Base-by-base conservation (phyloP, 1,140 invertebrate species). In the Drosophila mojavensis region DNA sequence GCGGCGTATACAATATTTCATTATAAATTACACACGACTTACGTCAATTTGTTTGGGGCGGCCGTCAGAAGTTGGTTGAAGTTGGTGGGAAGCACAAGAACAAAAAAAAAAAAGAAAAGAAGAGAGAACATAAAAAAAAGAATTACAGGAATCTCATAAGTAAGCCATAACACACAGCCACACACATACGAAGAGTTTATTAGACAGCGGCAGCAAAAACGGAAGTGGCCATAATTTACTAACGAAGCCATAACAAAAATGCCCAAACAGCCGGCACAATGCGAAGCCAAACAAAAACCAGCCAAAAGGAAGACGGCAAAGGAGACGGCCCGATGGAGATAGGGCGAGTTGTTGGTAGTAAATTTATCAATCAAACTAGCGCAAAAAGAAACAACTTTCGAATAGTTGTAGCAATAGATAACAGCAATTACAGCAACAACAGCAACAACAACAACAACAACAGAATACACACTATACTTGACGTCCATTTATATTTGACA, bases 11-110 rank as follows among this genome's bases (percentile, higher is more conserved):
- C 86, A 86, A 89, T 89, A 89, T 89, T 84, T 89, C 84, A 89
- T 89, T 89, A 84, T 89, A 89, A 89, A 89, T 89, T 89, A 89
- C 84, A 89, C 84, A 90, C 84, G 84, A 90, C 84, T 89, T 89
- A 76, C 85, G 80, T 90, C 84, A 89, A 89, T 89, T 89, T 89
- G 84, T 89, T 89, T 73, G 70, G 66, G 78, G 63, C 69, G 78
- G 81, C 82, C 78, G 76, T 68, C 78, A 78, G 61, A 89, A 81
- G 74, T 39, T 39, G 36, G 36, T 39, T 89, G 78, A 83, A 83
- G 66, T 75, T 75, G 81, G 79, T 71, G 66, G 81, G 50, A 45
- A 41, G 13, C 43, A 43, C 28, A 33, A 53, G 15, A 15, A 6
- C n/a, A 11, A 2, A 0, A 11, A 30, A 56, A 30, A 30, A 43